Evolutionary conservation across 2,113 vertebrate species (phyloP).

Genomic region (Aegithalos caudatus): DNA sequence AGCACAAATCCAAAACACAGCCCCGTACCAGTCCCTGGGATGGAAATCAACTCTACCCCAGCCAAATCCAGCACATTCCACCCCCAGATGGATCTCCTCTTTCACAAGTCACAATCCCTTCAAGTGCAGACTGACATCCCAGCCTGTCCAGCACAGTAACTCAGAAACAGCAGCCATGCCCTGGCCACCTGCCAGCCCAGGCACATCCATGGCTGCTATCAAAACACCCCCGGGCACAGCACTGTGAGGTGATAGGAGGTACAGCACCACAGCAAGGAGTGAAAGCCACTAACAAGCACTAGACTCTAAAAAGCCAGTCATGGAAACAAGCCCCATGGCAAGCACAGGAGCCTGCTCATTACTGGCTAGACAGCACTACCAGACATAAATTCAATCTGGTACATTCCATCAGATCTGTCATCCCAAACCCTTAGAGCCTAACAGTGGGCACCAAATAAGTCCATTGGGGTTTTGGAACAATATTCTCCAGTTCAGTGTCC

Average conservation of each 20-base stretch:
- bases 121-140: too few species aligned
- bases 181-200: background rate
- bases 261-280: background rate
- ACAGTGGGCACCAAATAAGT: background rate
- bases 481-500: background rate
- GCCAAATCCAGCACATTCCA: background rate
- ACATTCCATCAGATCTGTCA: background rate
- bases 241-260: background rate
- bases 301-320: background rate
- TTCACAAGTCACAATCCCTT: background rate
- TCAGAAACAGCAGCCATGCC: background rate
- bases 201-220: background rate
- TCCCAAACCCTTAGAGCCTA: fast-evolving
- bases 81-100: background rate
- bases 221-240: background rate
- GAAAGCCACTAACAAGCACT: background rate
- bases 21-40: fast-evolving
- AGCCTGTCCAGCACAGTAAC: background rate
- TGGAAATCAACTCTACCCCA: background rate
- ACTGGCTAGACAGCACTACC: background rate
- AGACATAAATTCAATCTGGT: background rate
- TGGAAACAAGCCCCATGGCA: background rate
- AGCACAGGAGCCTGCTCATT: background rate
- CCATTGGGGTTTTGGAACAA: background rate
- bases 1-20: background rate